Conservation (phyloP, 1,140 invertebrate genomes). For the Bombyx mori region DNA sequence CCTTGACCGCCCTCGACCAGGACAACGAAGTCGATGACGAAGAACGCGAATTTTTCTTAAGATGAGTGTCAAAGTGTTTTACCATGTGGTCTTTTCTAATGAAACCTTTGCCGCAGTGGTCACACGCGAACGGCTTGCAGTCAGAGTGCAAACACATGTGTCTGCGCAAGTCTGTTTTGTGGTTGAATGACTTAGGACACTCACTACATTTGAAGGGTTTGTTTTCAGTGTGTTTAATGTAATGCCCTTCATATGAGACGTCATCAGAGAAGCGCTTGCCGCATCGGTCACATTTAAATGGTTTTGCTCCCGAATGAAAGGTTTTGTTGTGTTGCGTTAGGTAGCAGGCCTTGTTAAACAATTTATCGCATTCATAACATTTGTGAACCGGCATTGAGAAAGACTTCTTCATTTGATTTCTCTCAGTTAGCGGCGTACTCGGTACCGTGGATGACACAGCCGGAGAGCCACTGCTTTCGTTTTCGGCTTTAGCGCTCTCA, state of each 20-base stretch:
- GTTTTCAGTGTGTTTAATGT: constrained; percentile 83
- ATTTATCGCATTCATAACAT: constrained; percentile 87
- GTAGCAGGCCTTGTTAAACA: constrained; percentile 90
- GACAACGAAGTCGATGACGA: constrained; percentile 20
- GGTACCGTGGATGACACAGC: constrained; percentile 55
- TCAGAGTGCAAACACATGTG: constrained; percentile 91
- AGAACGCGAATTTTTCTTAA: constrained; percentile 57
- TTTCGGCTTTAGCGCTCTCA: constrained; percentile 57
- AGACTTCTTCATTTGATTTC: constrained; percentile 55
- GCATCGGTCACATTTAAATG: constrained; percentile 86
- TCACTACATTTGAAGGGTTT: constrained; percentile 91
- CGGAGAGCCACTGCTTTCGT: constrained; percentile 52
- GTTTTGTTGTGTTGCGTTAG: constrained; percentile 92
- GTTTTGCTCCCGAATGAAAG: constrained; percentile 88
- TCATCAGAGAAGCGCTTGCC: constrained; percentile 85
- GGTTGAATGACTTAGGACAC: constrained; percentile 86
- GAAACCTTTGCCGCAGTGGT: constrained; percentile 89
- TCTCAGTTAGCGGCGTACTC: constrained; percentile 55
- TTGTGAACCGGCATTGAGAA: constrained; percentile 72
- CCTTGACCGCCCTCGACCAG: constrained; percentile 31
- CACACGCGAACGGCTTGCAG: constrained; percentile 85
- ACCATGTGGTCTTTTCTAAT: constrained; percentile 96
- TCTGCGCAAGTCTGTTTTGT: constrained; percentile 91
- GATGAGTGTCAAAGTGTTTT: constrained; percentile 92
- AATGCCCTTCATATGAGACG: constrained; percentile 78